A percentile compares a stretch with the other conserved stretches of the same genome.
Evolutionary conservation across 2,797 vertebrate genomes (phyloP).

Genomic region (Brachymystax lenok): DNA sequence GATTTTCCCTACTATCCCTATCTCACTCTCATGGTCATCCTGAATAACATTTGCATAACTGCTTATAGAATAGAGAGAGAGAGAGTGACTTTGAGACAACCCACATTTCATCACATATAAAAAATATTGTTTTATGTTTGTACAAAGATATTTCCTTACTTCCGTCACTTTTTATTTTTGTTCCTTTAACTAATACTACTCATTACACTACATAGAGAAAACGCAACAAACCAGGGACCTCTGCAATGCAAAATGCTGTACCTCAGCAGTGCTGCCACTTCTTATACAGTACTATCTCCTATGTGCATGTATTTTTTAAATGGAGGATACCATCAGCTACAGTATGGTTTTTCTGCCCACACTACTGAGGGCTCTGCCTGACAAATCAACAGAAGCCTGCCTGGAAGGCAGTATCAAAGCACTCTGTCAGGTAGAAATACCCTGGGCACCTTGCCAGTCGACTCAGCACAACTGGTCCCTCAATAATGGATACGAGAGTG

Average conservation of each 20-base stretch:
- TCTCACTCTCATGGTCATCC: neutral
- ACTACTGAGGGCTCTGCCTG: constrained; percentile 25
- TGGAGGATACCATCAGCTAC: neutral
- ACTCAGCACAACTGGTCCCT: constrained; percentile 43
- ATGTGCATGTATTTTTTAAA: neutral
- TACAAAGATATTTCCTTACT: no score
- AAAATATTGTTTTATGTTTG: neutral
- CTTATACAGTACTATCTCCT: neutral
- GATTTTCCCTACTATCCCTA: neutral
- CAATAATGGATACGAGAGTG: constrained; percentile 56
- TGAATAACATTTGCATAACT: neutral
- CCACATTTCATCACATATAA: neutral
- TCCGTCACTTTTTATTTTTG: no score
- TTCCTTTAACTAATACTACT: neutral
- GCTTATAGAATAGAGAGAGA: neutral
- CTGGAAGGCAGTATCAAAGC: constrained; percentile 32
- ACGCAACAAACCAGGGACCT: neutral
- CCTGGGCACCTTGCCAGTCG: constrained; percentile 36
- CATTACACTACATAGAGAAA: neutral
- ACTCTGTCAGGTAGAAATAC: constrained; percentile 34
- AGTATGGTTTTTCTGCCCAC: neutral
- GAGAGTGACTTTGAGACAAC: no score
- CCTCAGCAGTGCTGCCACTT: neutral
- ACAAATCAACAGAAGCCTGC: constrained; percentile 41
- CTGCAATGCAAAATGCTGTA: neutral